phyloP scores from a whole-genome alignment of 2,888 invertebrate species.

The Ennomos erosarius region DNA sequence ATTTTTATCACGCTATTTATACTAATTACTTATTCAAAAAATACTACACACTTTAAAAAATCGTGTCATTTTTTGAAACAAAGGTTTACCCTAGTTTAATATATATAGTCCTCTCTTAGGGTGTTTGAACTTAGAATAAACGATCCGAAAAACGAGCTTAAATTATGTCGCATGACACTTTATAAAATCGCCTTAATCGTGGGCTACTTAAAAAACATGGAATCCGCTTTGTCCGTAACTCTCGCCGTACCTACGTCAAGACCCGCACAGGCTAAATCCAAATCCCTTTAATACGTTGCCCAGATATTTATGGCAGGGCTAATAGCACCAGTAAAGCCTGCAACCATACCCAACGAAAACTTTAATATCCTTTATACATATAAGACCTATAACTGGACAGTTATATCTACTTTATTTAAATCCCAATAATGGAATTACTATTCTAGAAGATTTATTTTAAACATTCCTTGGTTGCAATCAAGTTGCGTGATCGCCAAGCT shows the following conservation, averaged over 20 bases:
- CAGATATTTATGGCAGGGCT: slow-evolving; percentile 81
- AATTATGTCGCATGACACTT: slow-evolving; percentile 28
- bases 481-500: too few species aligned
- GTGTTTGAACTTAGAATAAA: slow-evolving; percentile 6
- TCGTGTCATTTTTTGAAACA: too few species aligned
- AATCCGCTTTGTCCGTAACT: slow-evolving; percentile 55
- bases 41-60: too few species aligned
- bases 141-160: slow-evolving; percentile 22
- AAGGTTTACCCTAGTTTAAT: too few species aligned
- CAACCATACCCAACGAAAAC: slow-evolving; percentile 58
- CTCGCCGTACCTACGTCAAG: slow-evolving; percentile 75
- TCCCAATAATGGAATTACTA: too few species aligned
- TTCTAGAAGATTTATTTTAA: too few species aligned
- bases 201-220: slow-evolving; percentile 57
- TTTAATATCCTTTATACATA: slow-evolving; percentile 51
- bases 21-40: too few species aligned
- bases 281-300: slow-evolving; percentile 79
- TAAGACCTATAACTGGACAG: too few species aligned
- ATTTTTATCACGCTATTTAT: too few species aligned
- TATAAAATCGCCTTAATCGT: slow-evolving; percentile 43
- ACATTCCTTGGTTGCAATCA: too few species aligned
- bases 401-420: too few species aligned
- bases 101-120: too few species aligned
- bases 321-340: slow-evolving; percentile 73
- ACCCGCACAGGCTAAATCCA: slow-evolving; percentile 72